phyloP scores from a whole-genome alignment of 2,797 vertebrate species.

The Monodelphis domestica region DNA sequence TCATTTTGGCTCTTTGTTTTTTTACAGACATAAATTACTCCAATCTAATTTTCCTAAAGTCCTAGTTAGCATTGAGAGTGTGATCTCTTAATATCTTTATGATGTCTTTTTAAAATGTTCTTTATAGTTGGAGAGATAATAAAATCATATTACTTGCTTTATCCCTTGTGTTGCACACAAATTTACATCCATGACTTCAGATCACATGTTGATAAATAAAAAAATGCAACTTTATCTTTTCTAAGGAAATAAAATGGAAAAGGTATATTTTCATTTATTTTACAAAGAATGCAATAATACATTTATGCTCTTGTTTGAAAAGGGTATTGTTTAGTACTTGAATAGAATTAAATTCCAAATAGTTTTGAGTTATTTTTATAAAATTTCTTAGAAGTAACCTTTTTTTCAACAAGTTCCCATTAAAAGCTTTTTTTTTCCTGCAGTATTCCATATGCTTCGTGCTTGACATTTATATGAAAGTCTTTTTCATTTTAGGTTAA shows the following conservation, averaged over 20 bases:
- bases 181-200: slow-evolving; percentile 45
- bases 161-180: slow-evolving; percentile 35
- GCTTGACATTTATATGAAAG: slow-evolving; percentile 29
- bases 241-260: slow-evolving; percentile 58
- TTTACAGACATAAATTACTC: slow-evolving; percentile 69
- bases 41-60: slow-evolving; percentile 60
- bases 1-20: slow-evolving; percentile 59
- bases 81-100: slow-evolving; percentile 41
- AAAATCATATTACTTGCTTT: slow-evolving; percentile 41
- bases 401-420: slow-evolving; percentile 55
- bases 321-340: slow-evolving; percentile 70
- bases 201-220: slow-evolving; percentile 30
- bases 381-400: slow-evolving; percentile 55
- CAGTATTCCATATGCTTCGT: slow-evolving; percentile 39
- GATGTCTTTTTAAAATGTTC: slow-evolving; percentile 42
- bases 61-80: slow-evolving; percentile 39
- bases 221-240: slow-evolving; percentile 14
- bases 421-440: slow-evolving; percentile 57
- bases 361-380: slow-evolving; percentile 76
- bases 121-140: slow-evolving; percentile 30
- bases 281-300: slow-evolving; percentile 59
- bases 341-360: slow-evolving; percentile 75
- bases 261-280: slow-evolving; percentile 61
- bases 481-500: slow-evolving; percentile 39
- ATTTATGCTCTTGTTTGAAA: slow-evolving; percentile 68